phyloP scores from a whole-genome alignment of 2,888 invertebrate species.

The Cecidostiba fungosa region DNA sequence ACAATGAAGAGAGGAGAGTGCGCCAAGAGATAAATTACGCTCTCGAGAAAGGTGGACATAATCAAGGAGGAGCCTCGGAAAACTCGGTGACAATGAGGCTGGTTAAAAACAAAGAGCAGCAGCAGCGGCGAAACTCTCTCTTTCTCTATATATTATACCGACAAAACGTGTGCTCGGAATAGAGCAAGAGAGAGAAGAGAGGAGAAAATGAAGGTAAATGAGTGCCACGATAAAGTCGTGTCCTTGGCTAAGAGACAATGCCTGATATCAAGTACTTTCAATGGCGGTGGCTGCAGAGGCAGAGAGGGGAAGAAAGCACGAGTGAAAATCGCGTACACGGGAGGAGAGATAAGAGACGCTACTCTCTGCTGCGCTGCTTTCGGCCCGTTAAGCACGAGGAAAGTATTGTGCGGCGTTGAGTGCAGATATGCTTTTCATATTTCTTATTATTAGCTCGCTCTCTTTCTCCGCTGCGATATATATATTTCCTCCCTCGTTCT shows the following conservation, averaged over 20 bases:
- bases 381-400: conserved; percentile 43
- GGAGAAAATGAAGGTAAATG: conserved; percentile 36
- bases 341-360: conserved; percentile 30
- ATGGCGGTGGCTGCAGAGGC: not conserved
- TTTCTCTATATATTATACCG: conserved; percentile 17
- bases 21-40: conserved; percentile 46
- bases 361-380: conserved; percentile 17
- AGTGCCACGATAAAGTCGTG: conserved; percentile 30
- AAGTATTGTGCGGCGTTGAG: not conserved
- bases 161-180: conserved; percentile 17
- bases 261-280: conserved; percentile 50
- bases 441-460: conserved; percentile 33
- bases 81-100: conserved; percentile 38
- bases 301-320: conserved; percentile 14
- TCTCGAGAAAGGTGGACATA: conserved; percentile 36
- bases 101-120: conserved; percentile 31
- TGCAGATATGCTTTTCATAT: conserved; percentile 53
- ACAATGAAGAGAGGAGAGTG: conserved; percentile 9
- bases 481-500: not conserved
- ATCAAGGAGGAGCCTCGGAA: conserved; percentile 26
- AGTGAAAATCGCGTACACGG: conserved; percentile 36
- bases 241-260: conserved; percentile 50
- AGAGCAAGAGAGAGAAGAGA: conserved; percentile 5
- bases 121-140: not conserved
- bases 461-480: not conserved